phyloP scores from a whole-genome alignment of 2,888 invertebrate species.

The Mamestra brassicae region DNA sequence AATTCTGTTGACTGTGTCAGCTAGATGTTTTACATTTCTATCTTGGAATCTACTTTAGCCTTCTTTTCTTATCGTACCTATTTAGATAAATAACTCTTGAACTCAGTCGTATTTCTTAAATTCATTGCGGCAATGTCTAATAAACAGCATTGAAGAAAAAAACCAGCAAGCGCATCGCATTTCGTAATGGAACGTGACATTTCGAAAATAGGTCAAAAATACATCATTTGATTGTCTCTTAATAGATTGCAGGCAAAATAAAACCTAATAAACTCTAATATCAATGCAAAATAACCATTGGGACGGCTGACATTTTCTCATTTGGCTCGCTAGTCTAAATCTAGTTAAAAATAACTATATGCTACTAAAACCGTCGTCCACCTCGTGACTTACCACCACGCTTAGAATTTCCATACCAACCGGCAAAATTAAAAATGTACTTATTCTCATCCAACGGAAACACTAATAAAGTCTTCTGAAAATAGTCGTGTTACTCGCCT shows the following conservation, averaged over 20 bases:
- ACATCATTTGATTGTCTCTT: slow-evolving; percentile 43
- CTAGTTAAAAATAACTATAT: slow-evolving; percentile 69
- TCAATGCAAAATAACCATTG: slow-evolving; percentile 66
- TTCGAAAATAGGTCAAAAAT: slow-evolving; percentile 57
- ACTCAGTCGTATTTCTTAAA: slow-evolving; percentile 14
- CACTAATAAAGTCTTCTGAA: slow-evolving; percentile 29
- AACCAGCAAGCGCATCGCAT: slow-evolving; percentile 5
- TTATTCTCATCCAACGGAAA: neutral
- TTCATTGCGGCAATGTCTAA: slow-evolving; percentile 12
- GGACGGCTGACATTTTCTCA: slow-evolving; percentile 67
- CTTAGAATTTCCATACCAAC: slow-evolving; percentile 67
- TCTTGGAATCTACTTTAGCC: slow-evolving; percentile 1
- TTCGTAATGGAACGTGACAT: slow-evolving; percentile 44
- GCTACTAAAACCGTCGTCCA: slow-evolving; percentile 55
- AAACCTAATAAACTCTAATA: slow-evolving; percentile 56
- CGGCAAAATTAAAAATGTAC: slow-evolving; percentile 49
- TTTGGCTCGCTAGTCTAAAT: slow-evolving; percentile 68
- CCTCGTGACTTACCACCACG: slow-evolving; percentile 68
- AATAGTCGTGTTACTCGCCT: slow-evolving; percentile 29
- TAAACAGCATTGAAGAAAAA: slow-evolving; percentile 29
- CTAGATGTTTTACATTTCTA: neutral
- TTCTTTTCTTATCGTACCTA: slow-evolving; percentile 3
- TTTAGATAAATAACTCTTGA: slow-evolving; percentile 34
- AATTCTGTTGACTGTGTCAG: neutral
- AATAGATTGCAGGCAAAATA: slow-evolving; percentile 57